Percentiles rank a stretch among this genome's conserved stretches.
phyloP scores from a whole-genome alignment of 2,113 vertebrate species.

The Nycticryphes semicollaris region DNA sequence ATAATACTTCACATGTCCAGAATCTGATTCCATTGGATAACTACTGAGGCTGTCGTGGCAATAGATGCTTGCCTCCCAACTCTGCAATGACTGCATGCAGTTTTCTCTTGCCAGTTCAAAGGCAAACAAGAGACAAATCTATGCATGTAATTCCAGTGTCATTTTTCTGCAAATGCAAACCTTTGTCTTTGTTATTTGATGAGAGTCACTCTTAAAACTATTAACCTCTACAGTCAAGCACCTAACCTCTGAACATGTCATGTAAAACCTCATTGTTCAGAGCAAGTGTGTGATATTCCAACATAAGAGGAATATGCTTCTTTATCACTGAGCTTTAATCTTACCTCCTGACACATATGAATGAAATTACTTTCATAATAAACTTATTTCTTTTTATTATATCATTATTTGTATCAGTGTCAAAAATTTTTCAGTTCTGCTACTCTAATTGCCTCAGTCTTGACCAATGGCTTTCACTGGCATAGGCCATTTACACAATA shows the following conservation, averaged over 20 bases:
- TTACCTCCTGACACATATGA: background rate
- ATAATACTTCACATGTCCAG: background rate
- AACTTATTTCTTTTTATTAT: background rate
- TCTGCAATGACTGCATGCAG: rapidly evolving
- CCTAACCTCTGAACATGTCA: background rate
- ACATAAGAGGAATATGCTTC: background rate
- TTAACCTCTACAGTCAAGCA: background rate
- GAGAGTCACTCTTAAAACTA: background rate
- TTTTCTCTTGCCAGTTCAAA: background rate
- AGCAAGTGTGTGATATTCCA: background rate
- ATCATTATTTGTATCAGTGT: background rate
- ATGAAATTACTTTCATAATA: background rate
- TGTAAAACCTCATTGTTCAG: background rate
- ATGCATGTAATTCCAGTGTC: background rate
- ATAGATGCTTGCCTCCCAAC: background rate
- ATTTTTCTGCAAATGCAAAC: background rate
- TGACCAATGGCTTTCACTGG: background rate
- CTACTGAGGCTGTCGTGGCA: background rate
- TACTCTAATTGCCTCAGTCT: background rate
- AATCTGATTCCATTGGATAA: background rate
- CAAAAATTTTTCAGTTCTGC: background rate
- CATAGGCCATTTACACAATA: background rate
- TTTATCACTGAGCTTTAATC: background rate
- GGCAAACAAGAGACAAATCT: background rate
- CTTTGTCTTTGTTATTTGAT: background rate